Percentiles rank a stretch among this genome's conserved stretches.
phyloP scores from a whole-genome alignment of 2,888 invertebrate genomes.

The Lasioglossum morio region DNA sequence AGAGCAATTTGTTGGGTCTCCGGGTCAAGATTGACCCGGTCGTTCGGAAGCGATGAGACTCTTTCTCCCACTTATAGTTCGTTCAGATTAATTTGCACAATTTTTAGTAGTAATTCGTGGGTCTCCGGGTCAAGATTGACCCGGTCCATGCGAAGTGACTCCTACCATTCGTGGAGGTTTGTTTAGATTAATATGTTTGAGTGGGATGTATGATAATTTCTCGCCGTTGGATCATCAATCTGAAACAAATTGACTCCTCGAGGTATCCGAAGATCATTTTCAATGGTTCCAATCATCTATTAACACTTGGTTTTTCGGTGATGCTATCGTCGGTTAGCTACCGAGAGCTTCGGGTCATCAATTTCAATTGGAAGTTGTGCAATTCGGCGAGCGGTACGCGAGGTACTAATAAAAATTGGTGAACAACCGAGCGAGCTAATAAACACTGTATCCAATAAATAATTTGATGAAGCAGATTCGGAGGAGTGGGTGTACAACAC shows the following conservation, averaged over 20 bases:
- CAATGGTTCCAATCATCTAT: background rate
- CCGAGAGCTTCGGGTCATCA: background rate
- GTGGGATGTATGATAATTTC: background rate
- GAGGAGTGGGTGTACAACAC: background rate
- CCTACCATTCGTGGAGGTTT: background rate
- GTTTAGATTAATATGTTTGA: background rate
- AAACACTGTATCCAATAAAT: background rate
- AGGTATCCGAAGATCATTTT: background rate
- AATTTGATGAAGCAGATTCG: background rate
- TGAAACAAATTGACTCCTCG: background rate
- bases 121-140: background rate
- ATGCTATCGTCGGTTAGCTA: background rate
- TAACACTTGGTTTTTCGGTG: background rate
- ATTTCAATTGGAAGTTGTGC: background rate
- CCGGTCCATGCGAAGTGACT: background rate
- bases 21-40: background rate
- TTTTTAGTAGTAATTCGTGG: no score
- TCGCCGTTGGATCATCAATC: background rate
- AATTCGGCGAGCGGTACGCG: background rate
- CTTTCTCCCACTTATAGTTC: background rate
- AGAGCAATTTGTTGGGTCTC: no score
- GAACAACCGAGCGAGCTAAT: background rate
- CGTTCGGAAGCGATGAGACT: no score
- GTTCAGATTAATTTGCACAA: no score
- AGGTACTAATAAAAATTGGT: no score